Evolutionary conservation across 2,113 vertebrate species (phyloP), one percentile per base, ranked within the genome.

Genomic region (Leiothrix lutea): DNA sequence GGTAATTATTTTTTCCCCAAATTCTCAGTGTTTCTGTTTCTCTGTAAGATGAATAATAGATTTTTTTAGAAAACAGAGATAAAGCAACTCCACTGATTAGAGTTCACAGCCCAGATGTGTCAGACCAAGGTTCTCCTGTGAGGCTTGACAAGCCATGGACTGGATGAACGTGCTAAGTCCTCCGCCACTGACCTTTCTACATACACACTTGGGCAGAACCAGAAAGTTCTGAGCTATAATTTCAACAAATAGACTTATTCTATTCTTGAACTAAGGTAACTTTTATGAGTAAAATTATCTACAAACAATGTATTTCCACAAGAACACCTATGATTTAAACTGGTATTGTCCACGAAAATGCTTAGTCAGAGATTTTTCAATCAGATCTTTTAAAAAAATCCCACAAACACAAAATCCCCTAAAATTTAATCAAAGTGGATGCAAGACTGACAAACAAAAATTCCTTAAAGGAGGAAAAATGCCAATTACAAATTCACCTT

Each of bases 401-500:
- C 33, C 25, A 18, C 12, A 53, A 74, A 58, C 12, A 64, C 16
- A 36, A 31, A 70, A 64, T 10, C 6, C 1, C 9, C 11, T 44
- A 50, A 84, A 80, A 36, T 48, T 72, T 65, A 44, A 15, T 54
- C 15, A 31, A 19, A 23, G 22, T 28, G 7, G 8, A 35, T 67
- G 7, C 8, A 45, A 70, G 12, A 38, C n/a, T 81, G 44, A 62
- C 22, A 87, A 65, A 74, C 11, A 71, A 14, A 88, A 77, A 65
- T 35, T 69, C 5, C 25, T 82, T 72, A 70, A 10, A 62, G 60
- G 48, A 85, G 73, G 35, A 36, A 90, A 86, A 24, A 38, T 35
- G 60, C n/a, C 24, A 86, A 54, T 53, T 73, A 50, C 18, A 80
- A 93, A 51, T 86, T 96, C 61, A 96, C 77, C 31, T 95, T 96